Percentiles rank a stretch among this genome's conserved stretches.
Conservation (phyloP, 2,113 vertebrate genomes). For the Pomatostomus ruficeps region DNA sequence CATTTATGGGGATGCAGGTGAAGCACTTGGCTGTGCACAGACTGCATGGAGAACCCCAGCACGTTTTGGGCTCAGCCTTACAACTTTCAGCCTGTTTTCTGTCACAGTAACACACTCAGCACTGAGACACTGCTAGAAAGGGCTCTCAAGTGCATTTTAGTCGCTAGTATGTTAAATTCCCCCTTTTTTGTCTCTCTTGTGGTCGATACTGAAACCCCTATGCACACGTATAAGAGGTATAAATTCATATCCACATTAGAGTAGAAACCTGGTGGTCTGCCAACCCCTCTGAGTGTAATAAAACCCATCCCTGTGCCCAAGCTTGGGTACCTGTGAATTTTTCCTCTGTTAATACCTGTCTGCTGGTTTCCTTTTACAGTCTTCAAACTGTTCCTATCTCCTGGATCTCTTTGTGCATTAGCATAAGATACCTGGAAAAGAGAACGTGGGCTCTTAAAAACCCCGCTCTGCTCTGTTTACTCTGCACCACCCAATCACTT, state of each 20-base stretch:
- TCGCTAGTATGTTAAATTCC: neutral
- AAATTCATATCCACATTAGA: neutral
- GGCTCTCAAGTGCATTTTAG: neutral
- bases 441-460: neutral
- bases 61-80: neutral
- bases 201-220: neutral
- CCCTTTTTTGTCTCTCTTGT: neutral
- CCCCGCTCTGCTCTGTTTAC: neutral
- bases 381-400: neutral
- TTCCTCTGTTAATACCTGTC: constrained; percentile 30
- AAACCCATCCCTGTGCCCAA: neutral
- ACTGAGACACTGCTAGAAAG: accelerated
- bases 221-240: neutral
- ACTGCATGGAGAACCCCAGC: neutral
- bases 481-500: neutral
- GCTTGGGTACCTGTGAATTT: constrained; percentile 31
- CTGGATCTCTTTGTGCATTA: constrained; percentile 11
- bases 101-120: neutral
- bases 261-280: constrained; percentile 24
- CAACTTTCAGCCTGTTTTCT: neutral
- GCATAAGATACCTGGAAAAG: neutral
- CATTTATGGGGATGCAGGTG: neutral
- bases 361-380: constrained; percentile 46
- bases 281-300: neutral
- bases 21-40: neutral